Conservation (phyloP, 2,113 vertebrate species). For the Epinephelus fuscoguttatus region DNA sequence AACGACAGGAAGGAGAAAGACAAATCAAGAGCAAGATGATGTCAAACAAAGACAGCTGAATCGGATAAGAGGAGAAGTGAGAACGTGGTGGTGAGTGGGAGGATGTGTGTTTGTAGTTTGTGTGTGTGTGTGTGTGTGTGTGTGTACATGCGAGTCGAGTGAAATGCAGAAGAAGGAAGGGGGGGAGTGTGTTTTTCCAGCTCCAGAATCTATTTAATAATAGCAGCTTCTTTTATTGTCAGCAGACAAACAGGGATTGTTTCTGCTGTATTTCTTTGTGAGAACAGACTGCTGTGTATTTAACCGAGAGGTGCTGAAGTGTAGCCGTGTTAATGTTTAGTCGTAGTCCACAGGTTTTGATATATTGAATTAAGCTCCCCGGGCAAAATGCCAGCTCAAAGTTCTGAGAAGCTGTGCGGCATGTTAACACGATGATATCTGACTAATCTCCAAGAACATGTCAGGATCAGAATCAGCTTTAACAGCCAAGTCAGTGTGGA, state of each 20-base stretch:
- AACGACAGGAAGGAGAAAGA: background rate
- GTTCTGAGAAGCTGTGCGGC: constrained; percentile 43
- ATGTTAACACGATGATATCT: constrained; percentile 60
- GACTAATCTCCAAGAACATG: constrained; percentile 25
- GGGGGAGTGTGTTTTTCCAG: background rate
- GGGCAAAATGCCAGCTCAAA: constrained; percentile 48
- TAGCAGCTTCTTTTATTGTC: background rate
- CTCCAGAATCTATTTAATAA: constrained; percentile 27
- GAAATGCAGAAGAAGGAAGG: constrained; percentile 10
- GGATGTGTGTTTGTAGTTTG: constrained; percentile 15
- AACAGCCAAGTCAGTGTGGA: no score
- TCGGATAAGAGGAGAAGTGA: constrained; percentile 23
- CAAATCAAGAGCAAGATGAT: background rate
- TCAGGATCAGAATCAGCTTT: no score
- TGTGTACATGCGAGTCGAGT: background rate
- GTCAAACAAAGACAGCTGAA: constrained; percentile 28
- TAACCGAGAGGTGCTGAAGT: background rate
- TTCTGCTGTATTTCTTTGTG: background rate
- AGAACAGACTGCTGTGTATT: constrained; percentile 5
- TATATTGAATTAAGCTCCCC: constrained; percentile 55
- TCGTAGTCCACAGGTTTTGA: constrained; percentile 40
- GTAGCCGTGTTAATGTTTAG: constrained; percentile 48
- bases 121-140: background rate
- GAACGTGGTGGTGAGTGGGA: constrained; percentile 42
- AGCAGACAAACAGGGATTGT: background rate